Evolutionary conservation across 1,140 invertebrate genomes (phyloP).

Genomic region (Lasaia peninsularis): DNA sequence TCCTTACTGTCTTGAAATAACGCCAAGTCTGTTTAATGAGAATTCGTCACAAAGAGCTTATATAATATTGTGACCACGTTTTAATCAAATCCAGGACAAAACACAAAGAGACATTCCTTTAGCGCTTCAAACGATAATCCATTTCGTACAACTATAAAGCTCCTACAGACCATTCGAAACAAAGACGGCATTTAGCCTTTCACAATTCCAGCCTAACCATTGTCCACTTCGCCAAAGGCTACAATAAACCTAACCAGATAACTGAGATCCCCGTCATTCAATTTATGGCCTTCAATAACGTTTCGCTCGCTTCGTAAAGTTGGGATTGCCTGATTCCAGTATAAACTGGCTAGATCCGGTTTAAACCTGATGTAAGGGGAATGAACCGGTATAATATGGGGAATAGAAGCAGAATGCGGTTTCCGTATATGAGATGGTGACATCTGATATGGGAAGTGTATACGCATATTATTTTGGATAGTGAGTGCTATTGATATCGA

Average conservation of each 20-base stretch:
- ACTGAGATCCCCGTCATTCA: slow-evolving; percentile 40
- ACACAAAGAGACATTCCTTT: slow-evolving; percentile 37
- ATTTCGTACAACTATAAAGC: slow-evolving; percentile 26
- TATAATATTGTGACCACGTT: slow-evolving; percentile 23
- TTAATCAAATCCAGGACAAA: slow-evolving; percentile 48
- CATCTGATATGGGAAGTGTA: slow-evolving; percentile 47
- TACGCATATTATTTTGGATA: slow-evolving; percentile 35
- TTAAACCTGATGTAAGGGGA: slow-evolving; percentile 63
- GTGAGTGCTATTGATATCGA: slow-evolving; percentile 27
- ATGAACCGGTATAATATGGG: slow-evolving; percentile 60
- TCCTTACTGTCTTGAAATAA: not conserved
- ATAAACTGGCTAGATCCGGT: slow-evolving; percentile 50
- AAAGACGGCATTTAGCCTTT: slow-evolving; percentile 57
- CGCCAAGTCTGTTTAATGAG: not conserved
- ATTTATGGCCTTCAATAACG: slow-evolving; percentile 39
- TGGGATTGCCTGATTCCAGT: slow-evolving; percentile 36
- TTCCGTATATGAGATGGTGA: slow-evolving; percentile 60
- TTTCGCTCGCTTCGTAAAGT: slow-evolving; percentile 32
- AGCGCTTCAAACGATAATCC: slow-evolving; percentile 33
- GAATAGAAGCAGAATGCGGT: slow-evolving; percentile 62
- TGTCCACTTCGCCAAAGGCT: slow-evolving; percentile 59
- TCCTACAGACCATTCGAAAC: slow-evolving; percentile 44
- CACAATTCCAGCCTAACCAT: slow-evolving; percentile 48
- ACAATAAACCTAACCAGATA: slow-evolving; percentile 39
- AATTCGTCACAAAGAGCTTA: slow-evolving; percentile 2